Evolutionary conservation across 2,888 invertebrate species (phyloP).

Genomic region (Thyatira batis): DNA sequence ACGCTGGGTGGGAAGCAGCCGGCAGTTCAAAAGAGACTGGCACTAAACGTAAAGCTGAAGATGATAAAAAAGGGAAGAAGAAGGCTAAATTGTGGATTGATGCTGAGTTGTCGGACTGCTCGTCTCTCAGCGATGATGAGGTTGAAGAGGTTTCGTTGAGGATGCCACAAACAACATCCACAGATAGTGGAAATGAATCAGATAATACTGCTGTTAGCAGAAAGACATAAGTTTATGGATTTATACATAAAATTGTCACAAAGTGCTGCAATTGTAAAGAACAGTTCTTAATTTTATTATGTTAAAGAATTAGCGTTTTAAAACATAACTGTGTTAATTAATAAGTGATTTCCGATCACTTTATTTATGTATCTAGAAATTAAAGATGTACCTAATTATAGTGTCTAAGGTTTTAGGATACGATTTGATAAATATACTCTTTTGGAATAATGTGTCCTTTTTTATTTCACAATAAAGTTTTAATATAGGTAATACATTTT

Average conservation of each 20-base stretch:
- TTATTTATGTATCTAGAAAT: neutral
- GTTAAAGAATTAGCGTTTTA: neutral
- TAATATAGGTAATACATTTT: too few species aligned
- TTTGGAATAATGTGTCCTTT: neutral
- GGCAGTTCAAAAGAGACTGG: slow-evolving; percentile 55
- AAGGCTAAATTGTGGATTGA: slow-evolving; percentile 77
- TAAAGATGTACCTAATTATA: neutral
- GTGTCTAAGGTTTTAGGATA: neutral
- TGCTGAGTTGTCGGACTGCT: slow-evolving; percentile 76
- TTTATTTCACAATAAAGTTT: neutral
- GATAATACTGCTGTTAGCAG: slow-evolving; percentile 50
- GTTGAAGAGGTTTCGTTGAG: slow-evolving; percentile 37
- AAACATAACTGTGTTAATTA: neutral
- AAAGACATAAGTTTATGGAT: slow-evolving; percentile 35
- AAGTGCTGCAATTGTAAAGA: too few species aligned
- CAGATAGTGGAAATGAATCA: slow-evolving; percentile 74
- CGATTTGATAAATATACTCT: neutral
- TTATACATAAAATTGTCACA: too few species aligned
- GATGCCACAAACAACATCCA: slow-evolving; percentile 41
- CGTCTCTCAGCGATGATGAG: slow-evolving; percentile 72
- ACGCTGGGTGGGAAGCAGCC: slow-evolving; percentile 89
- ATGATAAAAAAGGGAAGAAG: slow-evolving; percentile 61
- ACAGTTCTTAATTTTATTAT: slow-evolving; percentile 12
- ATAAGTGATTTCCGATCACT: neutral
- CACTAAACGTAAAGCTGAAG: slow-evolving; percentile 64